A percentile compares a stretch with the other conserved stretches of the same genome.
phyloP scores from a whole-genome alignment of 2,797 vertebrate genomes.

The Atherinosoma microstoma region DNA sequence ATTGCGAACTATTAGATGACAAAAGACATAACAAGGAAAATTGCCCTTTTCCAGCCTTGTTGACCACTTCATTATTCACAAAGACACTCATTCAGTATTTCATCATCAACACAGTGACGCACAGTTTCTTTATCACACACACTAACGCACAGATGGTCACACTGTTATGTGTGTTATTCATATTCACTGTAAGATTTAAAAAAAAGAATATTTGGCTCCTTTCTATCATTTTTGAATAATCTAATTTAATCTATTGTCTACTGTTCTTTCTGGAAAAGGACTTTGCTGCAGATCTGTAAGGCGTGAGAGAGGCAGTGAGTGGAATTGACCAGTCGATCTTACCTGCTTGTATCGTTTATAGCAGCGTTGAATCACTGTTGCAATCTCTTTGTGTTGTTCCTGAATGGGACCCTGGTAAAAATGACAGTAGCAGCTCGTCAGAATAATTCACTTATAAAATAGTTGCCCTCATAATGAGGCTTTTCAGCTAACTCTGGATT shows the following conservation, averaged over 20 bases:
- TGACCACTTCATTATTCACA: not conserved
- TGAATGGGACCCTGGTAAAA: conserved; percentile 85
- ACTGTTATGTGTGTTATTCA: not conserved
- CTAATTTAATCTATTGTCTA: not conserved
- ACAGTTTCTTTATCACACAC: not conserved
- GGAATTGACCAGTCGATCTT: conserved; percentile 50
- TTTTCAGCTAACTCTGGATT: conserved; percentile 6
- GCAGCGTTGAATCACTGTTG: conserved; percentile 97
- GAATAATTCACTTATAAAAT: conserved; percentile 13
- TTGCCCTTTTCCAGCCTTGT: not conserved
- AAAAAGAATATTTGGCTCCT: not conserved
- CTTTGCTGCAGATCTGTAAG: not conserved
- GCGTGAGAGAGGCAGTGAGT: not conserved
- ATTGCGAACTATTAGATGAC: not conserved
- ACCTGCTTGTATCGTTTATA: conserved; percentile 99
- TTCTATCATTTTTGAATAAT: not conserved
- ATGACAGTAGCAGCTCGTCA: conserved; percentile 13
- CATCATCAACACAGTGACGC: not conserved
- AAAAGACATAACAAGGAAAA: not conserved
- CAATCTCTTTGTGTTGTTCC: conserved; percentile 96
- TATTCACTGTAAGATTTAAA: not conserved
- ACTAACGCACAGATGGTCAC: not conserved
- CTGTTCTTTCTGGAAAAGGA: not conserved
- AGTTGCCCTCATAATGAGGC: not conserved
- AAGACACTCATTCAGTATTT: not conserved